These are phyloP conservation scores for Acrocephalus kingi DNA, from an alignment of 2,113 vertebrate genomes.

Conservation along the genomic window DNA sequence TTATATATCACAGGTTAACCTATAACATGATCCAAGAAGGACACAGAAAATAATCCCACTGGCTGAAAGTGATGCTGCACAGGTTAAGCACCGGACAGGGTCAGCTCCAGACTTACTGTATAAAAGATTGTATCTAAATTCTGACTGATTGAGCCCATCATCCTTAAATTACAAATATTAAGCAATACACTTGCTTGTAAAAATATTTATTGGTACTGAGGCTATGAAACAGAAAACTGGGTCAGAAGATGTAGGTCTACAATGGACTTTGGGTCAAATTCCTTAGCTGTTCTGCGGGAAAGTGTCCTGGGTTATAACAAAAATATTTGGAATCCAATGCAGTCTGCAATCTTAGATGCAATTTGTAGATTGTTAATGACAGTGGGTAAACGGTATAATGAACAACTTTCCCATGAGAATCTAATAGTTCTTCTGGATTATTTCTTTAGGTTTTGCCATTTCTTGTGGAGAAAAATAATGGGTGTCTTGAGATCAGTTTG, in stretches of 20 bases:
- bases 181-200: conserved; percentile 60
- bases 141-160: conserved; percentile 42
- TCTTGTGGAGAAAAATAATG: conserved; percentile 76
- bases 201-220: conserved; percentile 52
- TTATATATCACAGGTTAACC: not conserved
- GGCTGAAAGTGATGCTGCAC: not conserved
- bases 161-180: conserved; percentile 22
- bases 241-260: conserved; percentile 16
- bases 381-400: conserved; percentile 21
- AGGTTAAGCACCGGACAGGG: not conserved
- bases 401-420: conserved; percentile 70
- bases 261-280: conserved; percentile 54
- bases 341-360: conserved; percentile 53
- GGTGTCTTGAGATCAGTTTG: conserved; percentile 72
- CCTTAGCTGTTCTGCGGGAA: conserved; percentile 6
- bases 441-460: conserved; percentile 65
- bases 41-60: not conserved
- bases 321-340: conserved; percentile 31
- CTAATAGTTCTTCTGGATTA: conserved; percentile 49
- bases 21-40: not conserved
- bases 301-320: conserved; percentile 46
- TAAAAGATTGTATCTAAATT: not conserved
- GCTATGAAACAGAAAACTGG: conserved; percentile 29
- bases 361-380: conserved; percentile 63
- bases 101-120: not conserved